phyloP scores from a whole-genome alignment of 2,797 vertebrate species.

The Bryconaethiops microstoma region DNA sequence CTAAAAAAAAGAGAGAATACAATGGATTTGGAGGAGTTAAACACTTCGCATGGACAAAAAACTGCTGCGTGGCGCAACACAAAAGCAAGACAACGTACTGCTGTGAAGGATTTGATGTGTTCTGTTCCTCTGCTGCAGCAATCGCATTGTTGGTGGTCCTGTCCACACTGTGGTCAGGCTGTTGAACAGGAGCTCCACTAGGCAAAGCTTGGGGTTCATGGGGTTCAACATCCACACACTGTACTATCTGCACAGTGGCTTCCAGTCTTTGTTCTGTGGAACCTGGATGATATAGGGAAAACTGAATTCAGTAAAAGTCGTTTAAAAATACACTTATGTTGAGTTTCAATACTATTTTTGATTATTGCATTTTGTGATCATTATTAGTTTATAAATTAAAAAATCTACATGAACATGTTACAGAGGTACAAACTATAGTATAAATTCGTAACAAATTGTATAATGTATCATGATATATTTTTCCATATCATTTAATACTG shows the following conservation, averaged over 20 bases:
- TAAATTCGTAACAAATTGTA: too few species aligned
- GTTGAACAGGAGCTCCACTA: background rate
- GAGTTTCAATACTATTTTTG: too few species aligned
- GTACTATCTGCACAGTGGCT: conserved; percentile 8
- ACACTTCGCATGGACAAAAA: background rate
- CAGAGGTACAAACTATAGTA: too few species aligned
- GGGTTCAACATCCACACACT: conserved; percentile 3
- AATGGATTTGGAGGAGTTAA: conserved; percentile 1
- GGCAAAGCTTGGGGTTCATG: background rate
- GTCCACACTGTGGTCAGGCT: background rate
- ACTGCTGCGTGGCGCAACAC: background rate
- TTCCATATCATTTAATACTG: too few species aligned
- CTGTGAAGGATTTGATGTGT: background rate
- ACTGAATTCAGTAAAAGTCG: background rate
- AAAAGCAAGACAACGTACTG: conserved; percentile 46
- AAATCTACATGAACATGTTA: too few species aligned
- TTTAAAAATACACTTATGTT: too few species aligned
- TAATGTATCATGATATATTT: too few species aligned
- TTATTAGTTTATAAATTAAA: too few species aligned
- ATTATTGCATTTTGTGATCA: too few species aligned
- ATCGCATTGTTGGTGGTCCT: background rate
- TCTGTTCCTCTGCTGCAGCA: conserved; percentile 51
- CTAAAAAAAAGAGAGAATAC: conserved; percentile 5
- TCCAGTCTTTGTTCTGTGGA: conserved; percentile 23
- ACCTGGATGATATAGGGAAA: background rate